Evolutionary conservation across 2,888 invertebrate genomes (phyloP).

Genomic region (Conops quadrifasciatus): DNA sequence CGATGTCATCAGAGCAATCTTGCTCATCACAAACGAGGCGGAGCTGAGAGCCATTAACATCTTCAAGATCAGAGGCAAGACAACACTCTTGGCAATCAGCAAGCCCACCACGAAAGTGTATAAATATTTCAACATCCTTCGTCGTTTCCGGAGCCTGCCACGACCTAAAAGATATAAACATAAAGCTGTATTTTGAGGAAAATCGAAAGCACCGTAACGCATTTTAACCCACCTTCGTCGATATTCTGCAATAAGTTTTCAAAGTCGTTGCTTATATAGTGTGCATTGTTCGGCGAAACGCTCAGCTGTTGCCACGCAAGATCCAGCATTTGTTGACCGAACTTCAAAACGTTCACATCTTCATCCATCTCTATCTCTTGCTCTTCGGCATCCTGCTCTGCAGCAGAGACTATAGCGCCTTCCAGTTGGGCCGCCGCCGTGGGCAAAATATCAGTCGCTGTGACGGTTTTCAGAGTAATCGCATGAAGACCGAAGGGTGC

Average conservation of each 20-base stretch:
- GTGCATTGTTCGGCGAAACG: neutral
- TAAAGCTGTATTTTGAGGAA: neutral
- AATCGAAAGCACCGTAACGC: neutral
- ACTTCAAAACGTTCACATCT: neutral
- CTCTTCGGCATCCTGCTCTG: conserved; percentile 48
- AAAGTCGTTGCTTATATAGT: neutral
- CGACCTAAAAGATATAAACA: conserved; percentile 49
- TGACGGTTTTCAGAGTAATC: conserved; percentile 15
- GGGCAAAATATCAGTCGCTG: conserved; percentile 37
- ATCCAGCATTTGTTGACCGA: neutral
- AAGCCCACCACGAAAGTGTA: conserved; percentile 72
- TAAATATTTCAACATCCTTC: conserved; percentile 69
- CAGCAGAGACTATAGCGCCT: conserved; percentile 50
- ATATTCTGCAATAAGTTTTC: conserved; percentile 19
- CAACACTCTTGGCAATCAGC: conserved; percentile 72
- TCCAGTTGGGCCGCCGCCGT: conserved; percentile 46
- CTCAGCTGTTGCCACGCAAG: conserved; percentile 1
- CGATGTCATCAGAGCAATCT: conserved; percentile 59
- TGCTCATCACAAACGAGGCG: conserved; percentile 62
- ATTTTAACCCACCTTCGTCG: conserved; percentile 14
- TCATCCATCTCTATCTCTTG: conserved; percentile 9
- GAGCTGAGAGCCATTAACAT: conserved; percentile 74
- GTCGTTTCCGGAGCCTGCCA: conserved; percentile 60
- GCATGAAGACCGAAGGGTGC: conserved; percentile 41
- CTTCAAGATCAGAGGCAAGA: conserved; percentile 75